A percentile compares a stretch with the other conserved stretches of the same genome.
Evolutionary conservation across 2,113 vertebrate species (phyloP).

Genomic region (Vimba vimba): DNA sequence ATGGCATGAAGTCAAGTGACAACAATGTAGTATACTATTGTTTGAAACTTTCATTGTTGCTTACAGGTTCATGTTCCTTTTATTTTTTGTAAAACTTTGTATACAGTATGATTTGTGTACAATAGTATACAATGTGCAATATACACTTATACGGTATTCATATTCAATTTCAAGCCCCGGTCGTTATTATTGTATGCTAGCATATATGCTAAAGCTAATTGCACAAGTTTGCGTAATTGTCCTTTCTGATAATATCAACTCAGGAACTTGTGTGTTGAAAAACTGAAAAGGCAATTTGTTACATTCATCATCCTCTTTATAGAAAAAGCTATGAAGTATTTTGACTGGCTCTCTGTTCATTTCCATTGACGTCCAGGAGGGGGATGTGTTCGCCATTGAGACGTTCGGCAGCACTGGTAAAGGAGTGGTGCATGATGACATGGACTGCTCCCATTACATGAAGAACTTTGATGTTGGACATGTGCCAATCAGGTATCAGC

Average conservation of each 20-base stretch:
- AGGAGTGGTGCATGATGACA: conserved; percentile 95
- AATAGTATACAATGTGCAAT: not conserved
- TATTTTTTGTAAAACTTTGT: not conserved
- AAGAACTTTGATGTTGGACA: conserved; percentile 98
- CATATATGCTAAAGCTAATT: not conserved
- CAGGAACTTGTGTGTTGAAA: not conserved
- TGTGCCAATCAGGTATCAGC: conserved; percentile 90
- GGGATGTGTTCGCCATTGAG: conserved; percentile 96
- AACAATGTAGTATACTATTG: not conserved
- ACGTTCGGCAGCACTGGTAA: conserved; percentile 98
- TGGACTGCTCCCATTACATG: conserved; percentile 99
- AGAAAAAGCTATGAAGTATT: not conserved
- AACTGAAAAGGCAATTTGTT: not conserved
- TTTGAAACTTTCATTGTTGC: not conserved
- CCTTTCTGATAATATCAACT: not conserved
- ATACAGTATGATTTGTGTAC: not conserved
- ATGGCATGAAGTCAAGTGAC: not conserved
- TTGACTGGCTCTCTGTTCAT: not conserved
- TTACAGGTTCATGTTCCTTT: not conserved
- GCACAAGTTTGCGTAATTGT: not conserved
- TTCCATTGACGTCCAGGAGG: conserved; percentile 79
- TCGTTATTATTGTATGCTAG: too few relatives aligned
- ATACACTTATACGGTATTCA: not conserved
- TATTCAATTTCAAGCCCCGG: too few relatives aligned
- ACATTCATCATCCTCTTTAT: not conserved